Evolutionary conservation across 2,113 vertebrate species (phyloP).

Genomic region (Hemichromis elongatus): DNA sequence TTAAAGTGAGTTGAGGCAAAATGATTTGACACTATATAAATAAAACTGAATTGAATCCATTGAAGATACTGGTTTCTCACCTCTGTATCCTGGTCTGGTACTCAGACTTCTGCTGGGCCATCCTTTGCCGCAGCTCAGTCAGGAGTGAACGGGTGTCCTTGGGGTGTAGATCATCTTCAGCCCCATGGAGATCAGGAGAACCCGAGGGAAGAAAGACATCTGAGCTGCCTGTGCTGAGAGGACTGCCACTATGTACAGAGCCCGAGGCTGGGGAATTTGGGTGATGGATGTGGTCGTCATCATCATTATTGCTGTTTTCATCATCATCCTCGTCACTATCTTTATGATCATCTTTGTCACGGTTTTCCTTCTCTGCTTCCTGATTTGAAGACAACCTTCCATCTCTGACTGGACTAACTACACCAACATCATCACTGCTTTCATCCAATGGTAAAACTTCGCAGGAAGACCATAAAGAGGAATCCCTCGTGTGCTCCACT

Average conservation of each 20-base stretch:
- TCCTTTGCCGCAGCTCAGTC: slow-evolving; percentile 62
- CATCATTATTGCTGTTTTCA: background rate
- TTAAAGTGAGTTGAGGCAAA: background rate
- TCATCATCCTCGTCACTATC: background rate
- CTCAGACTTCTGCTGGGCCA: slow-evolving; percentile 70
- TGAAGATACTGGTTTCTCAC: slow-evolving; percentile 42
- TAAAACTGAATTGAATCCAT: background rate
- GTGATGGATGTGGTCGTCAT: background rate
- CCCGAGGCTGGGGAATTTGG: slow-evolving; percentile 61
- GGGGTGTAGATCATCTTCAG: slow-evolving; percentile 1
- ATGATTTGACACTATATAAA: background rate
- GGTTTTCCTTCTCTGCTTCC: background rate
- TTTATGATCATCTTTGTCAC: background rate
- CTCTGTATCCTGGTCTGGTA: slow-evolving; percentile 71
- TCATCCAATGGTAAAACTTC: slow-evolving; percentile 45
- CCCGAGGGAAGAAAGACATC: slow-evolving; percentile 74
- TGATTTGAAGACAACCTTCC: slow-evolving; percentile 8
- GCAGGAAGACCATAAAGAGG: slow-evolving; percentile 59
- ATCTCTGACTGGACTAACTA: background rate
- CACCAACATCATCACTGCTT: background rate
- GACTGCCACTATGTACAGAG: slow-evolving; percentile 46
- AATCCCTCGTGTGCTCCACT: slow-evolving; percentile 3
- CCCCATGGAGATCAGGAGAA: slow-evolving; percentile 37
- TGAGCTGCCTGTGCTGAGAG: slow-evolving; percentile 72
- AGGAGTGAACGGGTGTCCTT: slow-evolving; percentile 33